Base-by-base conservation (phyloP, 2,113 vertebrate species). In the Lophotis ruficrista region DNA sequence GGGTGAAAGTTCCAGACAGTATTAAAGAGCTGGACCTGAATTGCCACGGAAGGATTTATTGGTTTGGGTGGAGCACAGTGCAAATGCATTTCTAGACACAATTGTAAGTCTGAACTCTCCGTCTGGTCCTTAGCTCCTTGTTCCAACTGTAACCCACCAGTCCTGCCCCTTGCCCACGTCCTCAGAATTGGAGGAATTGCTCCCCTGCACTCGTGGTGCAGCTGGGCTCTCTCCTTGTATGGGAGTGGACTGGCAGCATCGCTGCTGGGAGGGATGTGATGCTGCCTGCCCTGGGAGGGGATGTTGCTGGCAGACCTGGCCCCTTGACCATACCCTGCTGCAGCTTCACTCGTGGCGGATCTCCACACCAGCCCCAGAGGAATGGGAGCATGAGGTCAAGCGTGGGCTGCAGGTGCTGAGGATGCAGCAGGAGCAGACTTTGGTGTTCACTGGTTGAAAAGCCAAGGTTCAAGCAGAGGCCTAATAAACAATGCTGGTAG, bases 301-400 rank as follows among this genome's bases (percentile, higher is more conserved):
- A 18, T 68, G 21, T 47, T 75, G 38, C n/a, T 37, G 31, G 17
- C 45, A 33, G 33, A 76, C 24, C 30, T 22, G 31, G 6, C 35
- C 62, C 18, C 21, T 22, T 31, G 19, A 54, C n/a, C 3, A 1
- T 65, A 43, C 24, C 23, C 3, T 1, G 28, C 31, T 68, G 17
- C 37, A 41, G 68, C n/a, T 53, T 60, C 2, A 1, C 1, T 0
- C 0, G 1, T 33, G 15, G 23, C 11, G 3, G 37, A n/a, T 20
- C 16, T 45, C 45, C 23, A 33, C 45, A 24, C 7, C 14, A 51
- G 50, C 50, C 16, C 31, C 50, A 28, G 23, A 35, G 47, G 30
- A 62, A 30, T 2, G 30, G n/a, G 19, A 31, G 8, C 2, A 0
- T 31, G 35, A 73, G 60, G 35, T 17, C 25, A 43, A 65, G 51